Base-by-base conservation (phyloP, 2,888 invertebrate genomes). In the Plagodis pulveraria region DNA sequence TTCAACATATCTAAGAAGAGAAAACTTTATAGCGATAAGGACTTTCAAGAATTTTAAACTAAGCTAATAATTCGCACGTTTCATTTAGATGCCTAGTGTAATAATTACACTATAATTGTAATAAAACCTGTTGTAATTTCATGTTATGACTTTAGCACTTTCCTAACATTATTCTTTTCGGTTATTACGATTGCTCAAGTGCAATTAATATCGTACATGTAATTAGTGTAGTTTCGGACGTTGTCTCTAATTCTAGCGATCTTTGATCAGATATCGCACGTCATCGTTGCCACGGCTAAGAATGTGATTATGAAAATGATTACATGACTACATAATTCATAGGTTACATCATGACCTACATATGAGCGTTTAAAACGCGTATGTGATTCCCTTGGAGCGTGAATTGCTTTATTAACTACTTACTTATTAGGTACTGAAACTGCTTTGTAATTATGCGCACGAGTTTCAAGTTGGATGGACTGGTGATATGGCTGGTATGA, bases 1-100 rank as follows among this genome's bases (percentile, higher is more conserved):
- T 92, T 91, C 62, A 87, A 84, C 59, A 89, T 91, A 47, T 81
- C 83, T 2, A 92, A 91, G 73, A 92, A 89, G 69, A 81, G 92
- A 63, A 92, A 92, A 72, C 78, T 92, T 5, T 92, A 87, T 63
- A 89, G 77, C 58, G 87, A 86, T 10, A 90, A 90, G 70, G 88
- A 89, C 56, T 87, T 86, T 66, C 81, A 86, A 68, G 85, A 89
- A 71, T 83, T 84, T 69, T 89, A 83, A 80, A 22, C 42, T 36
- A 12, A 12, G 11, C 12, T 12, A 12, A 42, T 12, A 42, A 42
- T 6, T 42, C 6, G 42, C 42, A 7, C 11, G 42, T 42, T 42
- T 42, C 4, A 12, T 42, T 36, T 38, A n/a, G 42, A 47, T 43
- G 35, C 11, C 22, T 54, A 40, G 10, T 40, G 10, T 40, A 10